Evolutionary conservation across 35 echinoderm and acorn worm species (phyloP), one percentile per base, ranked within the genome.

Genomic region (Eucidaris tribuloides): DNA sequence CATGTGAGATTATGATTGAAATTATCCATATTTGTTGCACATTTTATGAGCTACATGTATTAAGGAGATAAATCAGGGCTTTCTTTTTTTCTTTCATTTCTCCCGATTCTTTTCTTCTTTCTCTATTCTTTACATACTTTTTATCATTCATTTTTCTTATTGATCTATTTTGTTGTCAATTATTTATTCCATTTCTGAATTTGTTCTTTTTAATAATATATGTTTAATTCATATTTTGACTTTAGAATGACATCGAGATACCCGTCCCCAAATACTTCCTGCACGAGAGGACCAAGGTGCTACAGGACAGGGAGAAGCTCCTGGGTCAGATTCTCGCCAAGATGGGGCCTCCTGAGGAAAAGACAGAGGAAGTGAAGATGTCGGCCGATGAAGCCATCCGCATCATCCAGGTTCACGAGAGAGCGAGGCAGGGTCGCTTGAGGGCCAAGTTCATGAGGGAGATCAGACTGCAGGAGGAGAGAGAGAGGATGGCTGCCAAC

Each of bases 391-490:
- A 99, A 33, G 96, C 90, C 18, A 83, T 93, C 18, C 56, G 96
- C 39, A 60, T 93, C 33, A 91, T 99, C 36, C 96, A 99, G 79
- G 83, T 99, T 42, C 96, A 99, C 43, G 96, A 99, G 57, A 93
- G 96, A 38, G 96, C 96, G 15, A 60, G 96, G 25, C 96, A 99
- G 37, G 96, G 96, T 49, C 88, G 96, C 35, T 82, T 99, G 18
- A 84, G 96, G 68, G 96, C 96, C 9, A 99, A 99, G 76, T 99
- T 99, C 61, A 99, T 99, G 96, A 63, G 96, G 65, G 96, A 99
- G 62, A 99, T 99, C 38, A 82, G 96, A 3, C 87, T 99, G 6
- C 96, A 99, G 61, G 96, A 99, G 72, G 96, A 93, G 76, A 54
- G 96, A 33, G 96, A 99, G 58, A 89, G 91, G 56, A 55, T 93